Conservation (phyloP, 2,113 vertebrate species). For the Brachyhypopomus gauderio region DNA sequence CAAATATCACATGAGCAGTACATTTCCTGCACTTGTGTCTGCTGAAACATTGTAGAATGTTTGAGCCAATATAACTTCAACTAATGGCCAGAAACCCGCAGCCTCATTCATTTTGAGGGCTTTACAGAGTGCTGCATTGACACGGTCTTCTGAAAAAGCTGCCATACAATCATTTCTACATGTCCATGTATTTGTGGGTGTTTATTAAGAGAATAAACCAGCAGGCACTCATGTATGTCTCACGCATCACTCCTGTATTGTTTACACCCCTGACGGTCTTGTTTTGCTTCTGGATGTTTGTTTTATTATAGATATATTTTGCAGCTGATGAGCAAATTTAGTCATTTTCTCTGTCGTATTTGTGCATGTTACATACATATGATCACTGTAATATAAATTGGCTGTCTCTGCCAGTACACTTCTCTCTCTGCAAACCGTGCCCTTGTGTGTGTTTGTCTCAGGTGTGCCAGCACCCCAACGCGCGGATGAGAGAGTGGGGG, state of each 20-base stretch:
- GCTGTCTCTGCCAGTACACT: not conserved
- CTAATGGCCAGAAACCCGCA: no score
- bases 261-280: not conserved
- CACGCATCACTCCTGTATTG: not conserved
- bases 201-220: no score
- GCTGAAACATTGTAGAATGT: no score
- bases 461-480: conserved; percentile 98
- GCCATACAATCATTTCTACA: no score
- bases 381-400: not conserved
- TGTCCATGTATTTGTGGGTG: no score
- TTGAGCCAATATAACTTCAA: no score
- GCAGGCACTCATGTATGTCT: no score
- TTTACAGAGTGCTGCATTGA: no score
- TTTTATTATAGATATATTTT: not conserved
- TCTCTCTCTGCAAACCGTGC: not conserved
- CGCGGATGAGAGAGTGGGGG: conserved; percentile 98
- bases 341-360: not conserved
- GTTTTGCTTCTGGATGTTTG: not conserved
- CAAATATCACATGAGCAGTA: no score
- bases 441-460: conserved; percentile 64
- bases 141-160: no score
- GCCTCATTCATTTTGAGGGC: no score
- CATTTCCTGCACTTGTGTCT: no score
- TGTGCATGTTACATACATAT: not conserved
- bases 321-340: not conserved